Evolutionary conservation across 2,888 invertebrate species (phyloP).

Genomic region (Drosophila bunnanda): DNA sequence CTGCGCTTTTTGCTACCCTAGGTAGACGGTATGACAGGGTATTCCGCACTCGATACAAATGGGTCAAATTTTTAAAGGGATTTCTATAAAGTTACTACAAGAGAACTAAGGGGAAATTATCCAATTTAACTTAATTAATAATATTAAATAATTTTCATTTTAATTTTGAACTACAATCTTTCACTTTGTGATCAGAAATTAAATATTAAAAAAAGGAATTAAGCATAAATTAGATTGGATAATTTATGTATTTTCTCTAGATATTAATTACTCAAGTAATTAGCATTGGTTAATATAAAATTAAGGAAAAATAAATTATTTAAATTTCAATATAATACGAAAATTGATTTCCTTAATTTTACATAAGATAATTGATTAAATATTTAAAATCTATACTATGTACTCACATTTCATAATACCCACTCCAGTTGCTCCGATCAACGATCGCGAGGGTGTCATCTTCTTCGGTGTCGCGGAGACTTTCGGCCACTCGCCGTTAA

Average conservation of each 20-base stretch:
- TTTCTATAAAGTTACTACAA: neutral
- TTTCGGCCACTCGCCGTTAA: slow-evolving; percentile 39
- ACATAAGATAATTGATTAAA: too few relatives aligned
- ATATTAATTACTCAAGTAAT: neutral
- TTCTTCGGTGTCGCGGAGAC: neutral
- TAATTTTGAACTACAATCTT: neutral
- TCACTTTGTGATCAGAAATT: neutral
- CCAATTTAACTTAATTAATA: neutral
- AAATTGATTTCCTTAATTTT: neutral
- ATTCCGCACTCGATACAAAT: neutral
- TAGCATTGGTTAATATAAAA: neutral
- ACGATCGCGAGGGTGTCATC: neutral
- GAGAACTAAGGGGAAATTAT: too few relatives aligned
- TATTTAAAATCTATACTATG: too few relatives aligned
- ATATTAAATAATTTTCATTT: neutral
- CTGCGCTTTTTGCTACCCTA: slow-evolving; percentile 10
- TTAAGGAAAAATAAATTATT: neutral
- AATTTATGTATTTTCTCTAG: neutral
- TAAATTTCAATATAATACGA: neutral
- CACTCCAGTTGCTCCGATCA: neutral
- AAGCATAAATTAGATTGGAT: neutral
- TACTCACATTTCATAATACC: too few relatives aligned
- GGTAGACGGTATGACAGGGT: neutral
- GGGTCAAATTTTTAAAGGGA: too few relatives aligned
- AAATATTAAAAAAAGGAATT: neutral